Evolutionary conservation across 2,888 invertebrate species (phyloP).

Genomic region (Spodoptera picta): DNA sequence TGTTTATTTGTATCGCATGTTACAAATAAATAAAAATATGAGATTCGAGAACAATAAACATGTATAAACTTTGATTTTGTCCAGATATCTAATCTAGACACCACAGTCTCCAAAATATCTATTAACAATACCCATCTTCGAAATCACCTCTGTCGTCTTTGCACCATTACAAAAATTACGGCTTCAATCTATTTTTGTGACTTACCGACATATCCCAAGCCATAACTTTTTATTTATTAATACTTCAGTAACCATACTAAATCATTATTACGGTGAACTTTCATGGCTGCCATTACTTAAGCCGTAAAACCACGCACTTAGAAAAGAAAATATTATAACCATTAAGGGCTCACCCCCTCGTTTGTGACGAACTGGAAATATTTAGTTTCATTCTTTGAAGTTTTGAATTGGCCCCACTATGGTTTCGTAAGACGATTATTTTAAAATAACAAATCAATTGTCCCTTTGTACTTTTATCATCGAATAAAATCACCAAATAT

Average conservation of each 20-base stretch:
- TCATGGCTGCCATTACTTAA: conserved; percentile 64
- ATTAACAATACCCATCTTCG: background rate
- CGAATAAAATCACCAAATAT: too few relatives aligned
- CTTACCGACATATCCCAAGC: conserved; percentile 36
- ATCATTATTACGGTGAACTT: conserved; percentile 61
- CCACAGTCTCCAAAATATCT: too few relatives aligned
- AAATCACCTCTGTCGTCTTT: background rate
- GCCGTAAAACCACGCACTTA: conserved; percentile 59
- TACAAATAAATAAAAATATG: too few relatives aligned
- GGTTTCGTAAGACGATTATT: conserved; percentile 35
- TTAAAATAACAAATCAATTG: background rate
- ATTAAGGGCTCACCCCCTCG: conserved; percentile 8
- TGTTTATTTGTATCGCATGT: background rate
- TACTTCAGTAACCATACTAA: conserved; percentile 52
- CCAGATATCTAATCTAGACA: too few relatives aligned
- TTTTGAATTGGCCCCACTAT: conserved; percentile 20
- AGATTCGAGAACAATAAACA: too few relatives aligned
- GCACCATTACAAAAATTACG: conserved; percentile 18
- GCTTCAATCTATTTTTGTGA: conserved; percentile 43
- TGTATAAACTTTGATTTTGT: too few relatives aligned
- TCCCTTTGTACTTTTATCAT: background rate
- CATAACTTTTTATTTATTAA: conserved; percentile 53
- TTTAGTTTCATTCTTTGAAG: conserved; percentile 42
- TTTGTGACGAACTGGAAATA: conserved; percentile 16
- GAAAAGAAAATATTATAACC: conserved; percentile 29